phyloP scores from a whole-genome alignment of 2,113 vertebrate genomes.

The Natator depressus region DNA sequence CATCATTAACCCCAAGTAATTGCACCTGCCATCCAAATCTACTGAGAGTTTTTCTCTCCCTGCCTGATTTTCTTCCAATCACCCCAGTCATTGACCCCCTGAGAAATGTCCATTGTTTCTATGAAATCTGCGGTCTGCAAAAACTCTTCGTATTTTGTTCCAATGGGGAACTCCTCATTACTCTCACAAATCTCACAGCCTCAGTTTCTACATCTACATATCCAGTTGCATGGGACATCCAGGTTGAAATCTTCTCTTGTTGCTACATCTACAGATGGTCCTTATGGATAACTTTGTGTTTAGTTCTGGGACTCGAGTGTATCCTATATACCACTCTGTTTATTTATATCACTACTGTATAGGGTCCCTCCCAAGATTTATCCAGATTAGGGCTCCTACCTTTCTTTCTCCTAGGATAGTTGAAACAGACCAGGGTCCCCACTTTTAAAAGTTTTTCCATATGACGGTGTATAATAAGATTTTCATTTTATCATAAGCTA shows the following conservation, averaged over 20 bases:
- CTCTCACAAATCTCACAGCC: background rate
- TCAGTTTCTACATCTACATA: background rate
- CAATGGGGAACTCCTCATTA: background rate
- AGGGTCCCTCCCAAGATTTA: too few species aligned
- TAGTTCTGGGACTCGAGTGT: background rate
- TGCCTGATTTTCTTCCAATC: background rate
- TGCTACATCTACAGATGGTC: background rate
- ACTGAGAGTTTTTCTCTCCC: background rate
- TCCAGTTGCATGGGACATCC: background rate
- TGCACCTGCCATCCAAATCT: background rate
- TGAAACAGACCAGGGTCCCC: background rate
- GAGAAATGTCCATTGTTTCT: background rate
- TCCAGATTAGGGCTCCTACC: background rate
- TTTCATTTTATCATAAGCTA: background rate
- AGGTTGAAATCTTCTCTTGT: background rate
- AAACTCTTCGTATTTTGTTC: background rate
- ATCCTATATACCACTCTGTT: background rate
- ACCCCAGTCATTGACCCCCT: background rate
- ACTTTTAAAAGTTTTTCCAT: background rate
- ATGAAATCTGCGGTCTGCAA: background rate
- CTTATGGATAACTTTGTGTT: background rate
- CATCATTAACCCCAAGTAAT: background rate
- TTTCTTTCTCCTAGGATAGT: background rate
- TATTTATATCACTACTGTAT: background rate
- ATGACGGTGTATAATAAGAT: background rate